Evolutionary conservation across 30 jellyfish, hydroid and myxozoan species (phyloP), one percentile per base, ranked within the genome.

Genomic region (Turritopsis dohrnii): DNA sequence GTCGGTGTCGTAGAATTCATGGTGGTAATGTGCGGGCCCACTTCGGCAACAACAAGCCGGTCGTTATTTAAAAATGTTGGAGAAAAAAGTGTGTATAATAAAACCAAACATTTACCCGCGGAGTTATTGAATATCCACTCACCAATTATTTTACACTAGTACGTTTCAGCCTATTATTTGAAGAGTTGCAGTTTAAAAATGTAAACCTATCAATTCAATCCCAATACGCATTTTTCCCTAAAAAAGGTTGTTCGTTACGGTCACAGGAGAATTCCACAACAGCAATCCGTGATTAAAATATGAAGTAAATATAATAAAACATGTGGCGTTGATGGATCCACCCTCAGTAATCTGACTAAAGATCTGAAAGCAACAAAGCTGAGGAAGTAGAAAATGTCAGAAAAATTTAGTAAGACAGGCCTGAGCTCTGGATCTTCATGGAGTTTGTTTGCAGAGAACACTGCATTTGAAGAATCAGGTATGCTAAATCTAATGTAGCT

Each of bases 391-490:
- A 90, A 65, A 60, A 91, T 91, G 97, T 84, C 97, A 18, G 96
- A 83, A 81, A 84, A 93, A 81, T 83, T 87, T 28, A 89, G 91
- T 73, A 91, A 91, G 77, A 81, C 88, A 66, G 96, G 97, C 75
- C 85, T 91, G 66, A 87, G 94, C 74, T 90, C 97, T 22, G 94
- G 97, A 81, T 81, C 96, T 21, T 89, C 96, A 28, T 91, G 97
- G 97, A 86, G 92, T 76, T 83, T 91, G 17, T 91, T 91, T 71
- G 96, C 97, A 4, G 97, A 91, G 66, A 91, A 91, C 74, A 91
- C 95, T 24, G 97, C 96, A 76, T 91, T 91, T 86, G 97, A 91
- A 80, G 97, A 91, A 52, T 41, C 84, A 60, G 90, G 90, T 84
- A 80, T 31, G 65, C 16, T 23, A 13, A n/a, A 22, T 3, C 17